Evolutionary conservation across 2,113 vertebrate genomes (phyloP).

Genomic region (Sylvietta virens): DNA sequence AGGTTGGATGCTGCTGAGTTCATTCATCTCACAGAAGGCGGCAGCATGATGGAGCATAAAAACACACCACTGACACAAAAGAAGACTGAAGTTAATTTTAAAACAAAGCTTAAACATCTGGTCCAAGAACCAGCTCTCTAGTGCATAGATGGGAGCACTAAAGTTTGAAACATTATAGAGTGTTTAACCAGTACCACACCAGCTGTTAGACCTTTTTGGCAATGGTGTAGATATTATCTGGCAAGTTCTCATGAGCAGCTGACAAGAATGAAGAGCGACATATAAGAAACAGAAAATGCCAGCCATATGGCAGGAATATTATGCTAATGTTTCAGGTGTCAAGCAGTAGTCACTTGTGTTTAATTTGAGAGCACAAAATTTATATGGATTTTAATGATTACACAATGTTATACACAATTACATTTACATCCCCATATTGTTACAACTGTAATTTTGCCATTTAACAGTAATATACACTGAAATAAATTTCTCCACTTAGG

Average conservation of each 20-base stretch:
- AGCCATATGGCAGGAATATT: conserved; percentile 60
- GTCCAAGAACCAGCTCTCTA: conserved; percentile 7
- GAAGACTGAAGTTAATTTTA: conserved; percentile 42
- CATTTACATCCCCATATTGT: conserved; percentile 44
- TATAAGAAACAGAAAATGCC: conserved; percentile 56
- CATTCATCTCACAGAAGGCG: neutral
- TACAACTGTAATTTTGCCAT: conserved; percentile 18
- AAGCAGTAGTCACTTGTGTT: conserved; percentile 2
- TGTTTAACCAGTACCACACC: conserved; percentile 43
- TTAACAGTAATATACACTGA: neutral
- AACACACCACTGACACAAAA: neutral
- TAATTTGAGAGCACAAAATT: conserved; percentile 45
- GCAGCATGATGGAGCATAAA: neutral
- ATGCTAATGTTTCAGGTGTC: conserved; percentile 61
- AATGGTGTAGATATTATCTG: conserved; percentile 34
- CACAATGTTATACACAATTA: conserved; percentile 41
- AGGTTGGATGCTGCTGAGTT: neutral
- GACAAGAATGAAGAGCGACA: conserved; percentile 63
- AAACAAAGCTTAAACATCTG: conserved; percentile 57
- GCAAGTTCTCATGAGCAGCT: conserved; percentile 44
- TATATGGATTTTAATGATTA: conserved; percentile 52
- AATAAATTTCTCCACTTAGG: conserved; percentile 2
- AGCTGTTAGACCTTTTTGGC: conserved; percentile 63
- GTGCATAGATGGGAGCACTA: neutral
- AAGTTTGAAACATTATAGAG: conserved; percentile 11